Base-by-base conservation (phyloP, 35 echinoderm and acorn worm species). In the Stichopus chloronotus region DNA sequence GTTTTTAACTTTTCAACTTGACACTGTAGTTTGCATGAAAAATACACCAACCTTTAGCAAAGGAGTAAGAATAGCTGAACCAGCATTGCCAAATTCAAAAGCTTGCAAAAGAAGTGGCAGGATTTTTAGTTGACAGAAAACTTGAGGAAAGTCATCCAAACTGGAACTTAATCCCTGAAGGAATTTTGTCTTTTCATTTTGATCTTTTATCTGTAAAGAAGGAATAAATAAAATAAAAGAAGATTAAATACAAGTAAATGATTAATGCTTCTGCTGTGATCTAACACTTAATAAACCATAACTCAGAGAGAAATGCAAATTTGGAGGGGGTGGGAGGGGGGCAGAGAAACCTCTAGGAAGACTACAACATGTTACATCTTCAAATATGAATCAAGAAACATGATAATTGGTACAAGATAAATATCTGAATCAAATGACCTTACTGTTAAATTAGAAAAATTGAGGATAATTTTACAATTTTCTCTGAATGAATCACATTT, bases 31-130 rank as follows among this genome's bases (percentile, higher is more conserved):
- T 43, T 43, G 30, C 3, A 43, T 3, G 30, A 43, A 43, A 43
- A 43, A 43, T 3, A 88, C 69, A 84, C 88, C 25, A 82, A 99
- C 97, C 97, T 99, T 96, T 55, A 99, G 84, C 21, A 99, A 90
- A 21, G 97, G 97, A 55, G 95, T 99, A 9, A 99, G 85, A 65
- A 99, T 92, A 19, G 97, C 97, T 20, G 97, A 99, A 25, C 97
- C 97, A 57, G 97, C 95, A 79, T 96, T 95, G 19, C 97, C 94
- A 92, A 94, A 99, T 60, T 99, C 95, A 95, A 99, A 99, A 23
- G 97, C 95, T 92, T 99, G 95, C 10, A 99, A 71, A 14, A 96
- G 79, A 16, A 96, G 81, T 11, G 97, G 95, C 80, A 96, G 92
- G 20, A 96, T 96, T 25, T 94, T 91, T 30, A 94, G 92, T 21